phyloP scores from a whole-genome alignment of 2,888 invertebrate species.

The Drosophila antonietae region DNA sequence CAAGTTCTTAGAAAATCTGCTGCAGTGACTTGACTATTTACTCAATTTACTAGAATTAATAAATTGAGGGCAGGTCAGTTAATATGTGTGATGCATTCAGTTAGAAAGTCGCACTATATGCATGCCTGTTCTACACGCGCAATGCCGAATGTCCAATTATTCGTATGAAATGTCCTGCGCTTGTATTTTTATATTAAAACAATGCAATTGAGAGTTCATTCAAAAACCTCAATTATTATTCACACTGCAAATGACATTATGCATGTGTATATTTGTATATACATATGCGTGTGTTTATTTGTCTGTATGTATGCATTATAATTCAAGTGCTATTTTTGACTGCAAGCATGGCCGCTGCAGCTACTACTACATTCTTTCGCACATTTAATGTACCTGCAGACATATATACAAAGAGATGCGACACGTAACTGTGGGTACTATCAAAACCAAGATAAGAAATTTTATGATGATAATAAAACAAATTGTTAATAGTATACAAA shows the following conservation, averaged over 20 bases:
- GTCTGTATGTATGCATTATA: constrained; percentile 7
- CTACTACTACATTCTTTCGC: constrained; percentile 5
- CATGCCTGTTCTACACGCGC: neutral
- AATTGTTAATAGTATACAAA: neutral
- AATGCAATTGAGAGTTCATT: neutral
- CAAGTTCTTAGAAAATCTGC: neutral
- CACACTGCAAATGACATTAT: constrained; percentile 8
- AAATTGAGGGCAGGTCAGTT: constrained; percentile 5
- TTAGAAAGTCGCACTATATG: neutral
- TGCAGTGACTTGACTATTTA: neutral
- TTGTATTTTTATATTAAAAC: neutral
- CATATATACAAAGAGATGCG: constrained; percentile 23
- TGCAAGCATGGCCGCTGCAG: constrained; percentile 45
- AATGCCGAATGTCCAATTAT: neutral
- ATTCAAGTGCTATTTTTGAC: constrained; percentile 55
- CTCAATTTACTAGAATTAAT: neutral
- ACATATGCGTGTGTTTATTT: neutral
- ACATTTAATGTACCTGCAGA: constrained; percentile 7
- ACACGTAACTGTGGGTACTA: constrained; percentile 28
- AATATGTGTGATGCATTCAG: neutral
- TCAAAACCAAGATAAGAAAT: constrained; percentile 45
- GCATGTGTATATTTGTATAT: neutral
- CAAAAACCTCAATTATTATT: neutral
- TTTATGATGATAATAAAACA: constrained; percentile 38
- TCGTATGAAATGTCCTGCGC: neutral